Conservation (phyloP, 2,113 vertebrate genomes). For the Stictonetta naevosa region DNA sequence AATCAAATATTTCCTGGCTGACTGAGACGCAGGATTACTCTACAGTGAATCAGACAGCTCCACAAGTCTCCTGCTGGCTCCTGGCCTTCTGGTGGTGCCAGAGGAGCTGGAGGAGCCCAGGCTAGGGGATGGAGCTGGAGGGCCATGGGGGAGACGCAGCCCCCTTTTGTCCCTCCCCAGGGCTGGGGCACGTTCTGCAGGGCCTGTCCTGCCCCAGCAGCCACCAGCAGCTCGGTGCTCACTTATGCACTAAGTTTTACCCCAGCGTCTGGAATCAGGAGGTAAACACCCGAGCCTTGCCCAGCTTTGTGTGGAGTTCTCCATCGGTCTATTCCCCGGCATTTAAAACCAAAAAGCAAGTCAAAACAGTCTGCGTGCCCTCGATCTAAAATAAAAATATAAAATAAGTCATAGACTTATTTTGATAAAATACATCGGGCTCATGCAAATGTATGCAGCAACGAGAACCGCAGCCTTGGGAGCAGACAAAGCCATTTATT, state of each 20-base stretch:
- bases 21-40: not conserved
- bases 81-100: not conserved
- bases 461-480: not conserved
- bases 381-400: not conserved
- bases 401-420: not conserved
- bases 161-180: accelerated
- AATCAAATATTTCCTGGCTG: not conserved
- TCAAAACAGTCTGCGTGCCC: accelerated
- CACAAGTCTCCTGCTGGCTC: not conserved
- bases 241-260: accelerated
- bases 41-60: not conserved
- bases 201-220: not conserved
- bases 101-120: not conserved
- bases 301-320: accelerated
- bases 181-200: no score
- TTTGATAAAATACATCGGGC: not conserved
- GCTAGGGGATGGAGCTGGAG: not conserved
- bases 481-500: accelerated
- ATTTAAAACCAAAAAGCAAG: not conserved
- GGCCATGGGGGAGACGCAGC: accelerated
- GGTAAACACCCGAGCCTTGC: no score
- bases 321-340: not conserved
- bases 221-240: not conserved
- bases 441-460: accelerated
- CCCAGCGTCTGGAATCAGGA: accelerated